Evolutionary conservation across 2,888 invertebrate species (phyloP).

Genomic region (Ornithoptera priamus): DNA sequence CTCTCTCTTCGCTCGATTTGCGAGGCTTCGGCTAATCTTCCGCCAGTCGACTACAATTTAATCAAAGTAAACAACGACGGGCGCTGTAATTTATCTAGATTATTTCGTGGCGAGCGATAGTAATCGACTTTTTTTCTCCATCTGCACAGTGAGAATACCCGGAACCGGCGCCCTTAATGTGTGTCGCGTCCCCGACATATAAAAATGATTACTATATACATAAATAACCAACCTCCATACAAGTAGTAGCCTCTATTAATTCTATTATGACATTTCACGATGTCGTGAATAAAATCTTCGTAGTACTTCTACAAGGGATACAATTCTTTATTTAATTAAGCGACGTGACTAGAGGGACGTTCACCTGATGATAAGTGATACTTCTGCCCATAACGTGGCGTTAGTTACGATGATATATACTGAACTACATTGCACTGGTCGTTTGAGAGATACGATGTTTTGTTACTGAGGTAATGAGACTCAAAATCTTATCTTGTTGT

Average conservation of each 20-base stretch:
- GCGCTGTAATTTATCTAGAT: conserved; percentile 77
- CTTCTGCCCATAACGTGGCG: too few species aligned
- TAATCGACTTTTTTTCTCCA: conserved; percentile 73
- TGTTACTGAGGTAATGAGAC: too few species aligned
- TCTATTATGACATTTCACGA: conserved; percentile 31
- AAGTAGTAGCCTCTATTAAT: conserved; percentile 41
- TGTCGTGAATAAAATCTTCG: conserved; percentile 2
- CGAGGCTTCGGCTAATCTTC: conserved; percentile 77
- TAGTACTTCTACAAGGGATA: not conserved
- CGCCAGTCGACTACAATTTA: conserved; percentile 78
- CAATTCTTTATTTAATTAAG: too few species aligned
- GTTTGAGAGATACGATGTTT: too few species aligned
- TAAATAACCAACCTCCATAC: conserved; percentile 52
- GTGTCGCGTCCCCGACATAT: conserved; percentile 55
- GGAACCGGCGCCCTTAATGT: conserved; percentile 54
- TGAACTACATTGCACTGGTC: too few species aligned
- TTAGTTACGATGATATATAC: too few species aligned
- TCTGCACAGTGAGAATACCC: conserved; percentile 51
- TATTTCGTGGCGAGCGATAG: conserved; percentile 75
- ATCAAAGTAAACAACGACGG: conserved; percentile 78
- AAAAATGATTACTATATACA: conserved; percentile 63
- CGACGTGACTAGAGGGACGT: too few species aligned
- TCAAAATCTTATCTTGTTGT: too few species aligned
- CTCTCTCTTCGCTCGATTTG: conserved; percentile 72
- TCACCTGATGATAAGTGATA: too few species aligned